These are phyloP conservation scores for Cydia amplana DNA, from an alignment of 1,140 invertebrate species.

Conservation along the genomic window DNA sequence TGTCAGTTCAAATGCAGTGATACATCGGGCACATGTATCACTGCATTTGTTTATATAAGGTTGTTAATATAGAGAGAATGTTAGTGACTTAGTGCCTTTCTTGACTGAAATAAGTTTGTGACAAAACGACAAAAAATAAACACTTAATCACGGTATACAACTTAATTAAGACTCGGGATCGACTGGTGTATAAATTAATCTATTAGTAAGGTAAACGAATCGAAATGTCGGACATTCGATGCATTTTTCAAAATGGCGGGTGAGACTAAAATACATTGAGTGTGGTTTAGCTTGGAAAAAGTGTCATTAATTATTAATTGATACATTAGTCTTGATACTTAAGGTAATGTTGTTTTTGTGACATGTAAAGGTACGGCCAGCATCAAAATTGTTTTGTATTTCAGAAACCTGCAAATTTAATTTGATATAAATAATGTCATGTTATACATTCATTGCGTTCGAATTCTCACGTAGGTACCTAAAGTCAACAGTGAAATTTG, in stretches of 20 bases:
- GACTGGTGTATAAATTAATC: slow-evolving; percentile 36
- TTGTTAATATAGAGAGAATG: slow-evolving; percentile 49
- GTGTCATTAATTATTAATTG: slow-evolving; percentile 4
- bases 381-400: background rate
- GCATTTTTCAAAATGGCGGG: slow-evolving; percentile 18
- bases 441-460: no score
- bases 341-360: background rate
- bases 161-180: slow-evolving; percentile 59
- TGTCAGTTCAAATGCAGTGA: background rate
- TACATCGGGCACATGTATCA: background rate
- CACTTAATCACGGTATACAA: slow-evolving; percentile 59
- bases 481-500: no score
- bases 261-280: slow-evolving; percentile 12
- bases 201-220: slow-evolving; percentile 26
- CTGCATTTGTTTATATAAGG: background rate
- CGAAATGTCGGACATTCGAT: slow-evolving; percentile 19
- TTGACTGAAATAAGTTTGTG: slow-evolving; percentile 25
- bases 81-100: slow-evolving; percentile 43
- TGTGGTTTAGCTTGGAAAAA: background rate
- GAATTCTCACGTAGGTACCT: no score
- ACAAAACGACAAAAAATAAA: slow-evolving; percentile 55
- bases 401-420: no score
- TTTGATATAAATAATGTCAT: no score
- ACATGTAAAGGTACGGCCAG: background rate
- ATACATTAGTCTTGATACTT: slow-evolving; percentile 11